Evolutionary conservation across 2,113 vertebrate species (phyloP), one percentile per base, ranked within the genome.

Genomic region (Pithys albifrons): DNA sequence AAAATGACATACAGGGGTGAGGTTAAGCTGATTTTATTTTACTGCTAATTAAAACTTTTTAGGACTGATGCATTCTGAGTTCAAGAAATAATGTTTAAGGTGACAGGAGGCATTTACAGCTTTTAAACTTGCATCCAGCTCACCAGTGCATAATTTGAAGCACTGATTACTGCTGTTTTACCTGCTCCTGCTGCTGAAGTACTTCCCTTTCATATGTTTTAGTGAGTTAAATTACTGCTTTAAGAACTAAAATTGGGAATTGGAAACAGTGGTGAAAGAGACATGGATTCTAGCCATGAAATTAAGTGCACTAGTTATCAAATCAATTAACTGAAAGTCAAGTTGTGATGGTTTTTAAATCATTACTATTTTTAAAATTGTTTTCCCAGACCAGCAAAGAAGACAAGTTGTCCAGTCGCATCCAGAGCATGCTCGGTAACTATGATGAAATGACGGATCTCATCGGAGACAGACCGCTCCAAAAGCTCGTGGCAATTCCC

Each of bases 381-480:
- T 93, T 92, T 95, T 95, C 95, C 28, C 97, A 99, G 99, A 98
- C 99, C 89, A 99, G 99, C 97, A 99, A 99, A 96, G 99, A 99
- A 98, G 99, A 99, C 98, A 99, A 99, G 97, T 98, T 99, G 91
- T 99, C 99, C 48, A 99, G 98, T 97, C 99, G 99, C 94, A 99
- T 99, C 97, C 99, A 99, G 98, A 99, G 99, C 98, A 99, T 99
- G 99, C 99, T 99, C 77, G 99, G 99, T 84, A 99, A 99, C 96
- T 99, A 99, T 98, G 99, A 99, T 97, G 99, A 99, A 95, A 99
- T 99, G 99, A 98, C 99, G 97, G 99, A 99, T 95, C 98, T 99
- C 20, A 99, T 99, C 95, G 99, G 99, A 96, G 99, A 99, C 58
- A 98, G 99, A 94, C 98, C 99, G 54, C 98, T 99, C 74, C 98